A percentile compares a stretch with the other conserved stretches of the same genome.
phyloP scores from a whole-genome alignment of 2,113 vertebrate species.

The Sminthopsis crassicaudata region DNA sequence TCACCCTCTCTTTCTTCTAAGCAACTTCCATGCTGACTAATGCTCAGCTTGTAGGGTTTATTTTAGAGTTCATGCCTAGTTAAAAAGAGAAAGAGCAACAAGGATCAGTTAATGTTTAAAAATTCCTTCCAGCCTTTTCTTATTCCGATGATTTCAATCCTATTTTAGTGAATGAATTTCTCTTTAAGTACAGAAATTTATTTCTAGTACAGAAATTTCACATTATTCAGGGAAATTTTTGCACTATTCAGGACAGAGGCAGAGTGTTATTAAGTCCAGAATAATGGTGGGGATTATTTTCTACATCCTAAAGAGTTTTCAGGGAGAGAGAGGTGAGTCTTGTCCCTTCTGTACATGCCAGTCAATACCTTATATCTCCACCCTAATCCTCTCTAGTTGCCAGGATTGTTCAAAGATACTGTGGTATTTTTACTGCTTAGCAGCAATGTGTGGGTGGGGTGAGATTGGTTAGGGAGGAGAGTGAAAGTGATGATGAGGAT shows the following conservation, averaged over 20 bases:
- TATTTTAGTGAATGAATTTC: conserved; percentile 11
- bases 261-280: background rate
- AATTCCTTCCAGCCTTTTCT: background rate
- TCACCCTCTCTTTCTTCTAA: conserved; percentile 15
- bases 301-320: conserved; percentile 41
- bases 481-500: background rate
- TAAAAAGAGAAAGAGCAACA: conserved; percentile 24
- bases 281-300: conserved; percentile 23
- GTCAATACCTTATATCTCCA: background rate
- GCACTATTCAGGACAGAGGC: conserved; percentile 23
- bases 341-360: conserved; percentile 49
- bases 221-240: conserved; percentile 8
- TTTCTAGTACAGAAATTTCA: conserved; percentile 20
- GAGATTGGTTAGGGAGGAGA: background rate
- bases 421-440: background rate
- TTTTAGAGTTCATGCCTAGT: conserved; percentile 53
- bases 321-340: conserved; percentile 47
- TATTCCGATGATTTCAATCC: background rate
- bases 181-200: background rate
- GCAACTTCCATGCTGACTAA: conserved; percentile 70
- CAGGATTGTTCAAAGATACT: background rate
- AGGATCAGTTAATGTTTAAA: conserved; percentile 40
- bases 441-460: background rate
- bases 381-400: conserved; percentile 29
- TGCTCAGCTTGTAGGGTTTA: conserved; percentile 50